A percentile compares a stretch with the other conserved stretches of the same genome.
Conservation (phyloP, 1,140 invertebrate genomes). For the Nautilus pompilius region DNA sequence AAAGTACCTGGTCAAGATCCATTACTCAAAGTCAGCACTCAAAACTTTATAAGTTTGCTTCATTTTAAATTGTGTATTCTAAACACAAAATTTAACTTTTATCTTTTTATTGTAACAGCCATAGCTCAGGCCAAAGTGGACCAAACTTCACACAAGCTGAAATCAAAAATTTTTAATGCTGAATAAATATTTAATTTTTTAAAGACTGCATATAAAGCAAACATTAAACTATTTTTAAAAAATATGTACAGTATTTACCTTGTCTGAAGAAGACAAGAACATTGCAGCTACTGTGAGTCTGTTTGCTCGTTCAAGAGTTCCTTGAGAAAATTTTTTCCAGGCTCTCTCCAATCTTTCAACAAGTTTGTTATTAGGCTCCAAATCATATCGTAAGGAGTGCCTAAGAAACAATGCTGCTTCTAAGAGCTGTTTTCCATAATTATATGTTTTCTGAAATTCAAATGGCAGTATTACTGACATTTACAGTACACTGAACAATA, state of each 20-base stretch:
- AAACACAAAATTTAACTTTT: too few relatives aligned
- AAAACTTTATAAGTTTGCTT: too few relatives aligned
- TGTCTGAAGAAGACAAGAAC: conserved; percentile 72
- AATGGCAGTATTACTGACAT: too few relatives aligned
- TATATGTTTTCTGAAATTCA: conserved; percentile 72
- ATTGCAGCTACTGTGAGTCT: conserved; percentile 72
- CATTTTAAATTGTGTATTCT: too few relatives aligned
- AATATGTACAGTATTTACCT: conserved; percentile 53
- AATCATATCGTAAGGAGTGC: conserved; percentile 68
- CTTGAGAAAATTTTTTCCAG: conserved; percentile 69
- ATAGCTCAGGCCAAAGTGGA: too few relatives aligned
- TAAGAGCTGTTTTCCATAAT: conserved; percentile 74
- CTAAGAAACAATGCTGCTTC: conserved; percentile 72
- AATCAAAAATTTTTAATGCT: neutral
- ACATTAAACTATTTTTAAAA: neutral
- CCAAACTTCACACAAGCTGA: too few relatives aligned
- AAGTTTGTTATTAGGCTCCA: conserved; percentile 61
- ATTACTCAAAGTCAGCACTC: too few relatives aligned
- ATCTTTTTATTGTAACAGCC: too few relatives aligned
- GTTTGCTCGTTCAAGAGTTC: conserved; percentile 75
- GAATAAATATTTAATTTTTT: neutral
- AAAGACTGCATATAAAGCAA: neutral
- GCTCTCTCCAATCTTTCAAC: conserved; percentile 63
- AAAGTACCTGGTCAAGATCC: too few relatives aligned
- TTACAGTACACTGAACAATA: too few relatives aligned